These are phyloP conservation scores for Drosophila limbata DNA, from an alignment of 2,888 invertebrate genomes.

Conservation along the genomic window DNA sequence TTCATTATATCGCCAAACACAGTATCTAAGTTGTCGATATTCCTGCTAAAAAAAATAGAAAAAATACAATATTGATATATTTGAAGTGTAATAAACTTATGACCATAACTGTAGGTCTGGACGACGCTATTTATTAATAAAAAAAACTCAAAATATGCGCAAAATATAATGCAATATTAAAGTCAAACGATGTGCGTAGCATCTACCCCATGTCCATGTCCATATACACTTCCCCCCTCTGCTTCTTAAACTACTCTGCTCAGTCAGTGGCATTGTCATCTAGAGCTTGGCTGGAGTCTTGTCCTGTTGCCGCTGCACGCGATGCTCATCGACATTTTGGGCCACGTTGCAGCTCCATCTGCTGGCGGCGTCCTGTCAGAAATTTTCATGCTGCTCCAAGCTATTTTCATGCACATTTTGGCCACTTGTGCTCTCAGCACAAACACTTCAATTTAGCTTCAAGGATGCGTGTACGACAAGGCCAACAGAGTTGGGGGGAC, in stretches of 20 bases:
- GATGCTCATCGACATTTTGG: slow-evolving; percentile 40
- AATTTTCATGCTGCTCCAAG: slow-evolving; percentile 75
- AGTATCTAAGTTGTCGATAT: too few relatives aligned
- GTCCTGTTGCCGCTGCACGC: slow-evolving; percentile 37
- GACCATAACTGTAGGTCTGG: slow-evolving; percentile 1
- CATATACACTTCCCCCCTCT: neutral
- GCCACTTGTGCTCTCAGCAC: slow-evolving; percentile 74
- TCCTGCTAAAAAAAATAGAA: too few relatives aligned
- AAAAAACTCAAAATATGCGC: slow-evolving; percentile 47
- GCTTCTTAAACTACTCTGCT: neutral
- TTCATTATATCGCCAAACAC: too few relatives aligned
- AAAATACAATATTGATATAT: neutral
- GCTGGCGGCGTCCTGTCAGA: slow-evolving; percentile 49
- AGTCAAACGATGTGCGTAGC: slow-evolving; percentile 69
- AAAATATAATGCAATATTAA: slow-evolving; percentile 61
- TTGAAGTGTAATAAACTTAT: neutral
- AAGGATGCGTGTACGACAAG: slow-evolving; percentile 65
- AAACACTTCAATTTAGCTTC: slow-evolving; percentile 79
- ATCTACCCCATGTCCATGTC: slow-evolving; percentile 22
- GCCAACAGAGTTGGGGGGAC: slow-evolving; percentile 20
- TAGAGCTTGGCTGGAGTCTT: slow-evolving; percentile 32
- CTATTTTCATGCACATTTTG: slow-evolving; percentile 79
- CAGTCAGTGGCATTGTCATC: slow-evolving; percentile 45
- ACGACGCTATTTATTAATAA: slow-evolving; percentile 43
- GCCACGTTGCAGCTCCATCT: slow-evolving; percentile 7